Evolutionary conservation across 2,797 vertebrate species (phyloP).

Genomic region (Poecilia velifera): DNA sequence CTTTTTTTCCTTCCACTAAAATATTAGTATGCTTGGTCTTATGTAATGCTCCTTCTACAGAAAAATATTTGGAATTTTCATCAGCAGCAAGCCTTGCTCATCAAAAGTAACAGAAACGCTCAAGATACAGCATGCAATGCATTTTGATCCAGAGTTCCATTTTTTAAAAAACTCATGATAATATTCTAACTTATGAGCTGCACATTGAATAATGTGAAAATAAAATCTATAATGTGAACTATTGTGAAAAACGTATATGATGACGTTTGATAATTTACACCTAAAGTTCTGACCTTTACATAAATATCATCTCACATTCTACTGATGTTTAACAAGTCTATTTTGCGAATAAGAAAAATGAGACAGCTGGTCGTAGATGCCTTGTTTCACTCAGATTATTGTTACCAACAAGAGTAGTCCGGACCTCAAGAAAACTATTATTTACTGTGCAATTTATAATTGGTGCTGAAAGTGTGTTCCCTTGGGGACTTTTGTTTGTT

Average conservation of each 20-base stretch:
- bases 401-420: not conserved
- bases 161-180: not conserved
- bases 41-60: not conserved
- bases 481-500: too few relatives aligned
- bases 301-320: not conserved
- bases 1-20: not conserved
- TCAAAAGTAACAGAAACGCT: not conserved
- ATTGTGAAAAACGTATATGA: not conserved
- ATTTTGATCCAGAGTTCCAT: not conserved
- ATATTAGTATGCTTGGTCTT: not conserved
- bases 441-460: not conserved
- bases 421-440: not conserved
- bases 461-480: not conserved
- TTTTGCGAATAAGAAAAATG: not conserved
- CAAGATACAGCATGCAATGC: not conserved
- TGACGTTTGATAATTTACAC: too few relatives aligned
- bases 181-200: not conserved
- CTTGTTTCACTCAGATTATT: not conserved
- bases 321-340: not conserved
- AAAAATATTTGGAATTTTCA: not conserved
- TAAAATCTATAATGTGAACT: not conserved
- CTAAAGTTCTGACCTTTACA: not conserved
- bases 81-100: not conserved
- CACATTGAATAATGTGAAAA: not conserved
- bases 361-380: not conserved